Base-by-base conservation (phyloP, 2,888 invertebrate genomes). In the Halocaridina rubra region DNA sequence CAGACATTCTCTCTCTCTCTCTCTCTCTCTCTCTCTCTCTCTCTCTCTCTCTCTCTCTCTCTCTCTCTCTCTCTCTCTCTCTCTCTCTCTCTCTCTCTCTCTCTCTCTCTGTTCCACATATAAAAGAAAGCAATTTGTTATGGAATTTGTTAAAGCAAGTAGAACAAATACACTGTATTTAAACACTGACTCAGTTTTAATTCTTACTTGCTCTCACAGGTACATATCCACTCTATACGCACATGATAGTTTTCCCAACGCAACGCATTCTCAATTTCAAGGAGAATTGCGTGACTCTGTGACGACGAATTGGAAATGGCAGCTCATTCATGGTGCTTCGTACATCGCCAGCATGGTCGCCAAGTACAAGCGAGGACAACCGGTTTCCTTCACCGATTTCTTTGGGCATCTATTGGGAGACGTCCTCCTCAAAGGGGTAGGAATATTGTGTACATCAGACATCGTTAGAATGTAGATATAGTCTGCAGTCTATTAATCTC, bases 341-440 rank as follows among this genome's bases (percentile, higher is more conserved):
- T 89, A 89, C 69, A 78, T 88, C 30, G 75, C 80, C 24, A 84
- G 81, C 24, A 91, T 92, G 71, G 88, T 90, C 67, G 88, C 89
- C 86, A 92, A 92, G 88, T 89, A 90, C 10, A 89, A 89, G 57
- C 89, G 88, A 53, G 92, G 92, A 0, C 92, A 92, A 77, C 92
- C 92, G 16, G 90, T 92, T 88, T 91, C 91, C 87, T 92, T 92
- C 88, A 92, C 92, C 1, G 92, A 92, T 88, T 91, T 92, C 88
- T 92, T 92, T 88, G 92, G 92, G 3, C 90, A 91, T 86, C 89
- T 92, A 85, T 90, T 92, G 7, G 91, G 91, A 13, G 91, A 92
- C 87, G 91, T 91, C 0, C 89, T 92, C 5, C 88, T 92, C 3
- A 90, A 90, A 88, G 90, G 90, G 87, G 92, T 91, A 89, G 30